Conservation (phyloP, 1,140 invertebrate species). For the Ephestia elutella region DNA sequence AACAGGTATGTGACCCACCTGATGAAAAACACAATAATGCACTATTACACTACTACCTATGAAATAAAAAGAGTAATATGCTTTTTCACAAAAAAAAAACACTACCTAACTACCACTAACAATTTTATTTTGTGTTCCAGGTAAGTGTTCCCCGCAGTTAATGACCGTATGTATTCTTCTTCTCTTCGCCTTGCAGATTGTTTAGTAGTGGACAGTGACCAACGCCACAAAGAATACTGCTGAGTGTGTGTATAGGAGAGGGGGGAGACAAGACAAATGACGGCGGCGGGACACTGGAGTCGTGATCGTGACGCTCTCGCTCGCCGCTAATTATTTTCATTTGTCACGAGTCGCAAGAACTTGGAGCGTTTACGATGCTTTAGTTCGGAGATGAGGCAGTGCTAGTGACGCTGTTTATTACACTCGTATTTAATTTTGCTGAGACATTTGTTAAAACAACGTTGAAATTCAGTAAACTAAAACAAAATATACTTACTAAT, state of each 20-base stretch:
- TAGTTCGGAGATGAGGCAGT: not conserved
- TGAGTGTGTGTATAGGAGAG: not conserved
- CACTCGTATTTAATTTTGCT: not conserved
- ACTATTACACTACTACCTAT: too few relatives aligned
- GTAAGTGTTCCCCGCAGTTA: not conserved
- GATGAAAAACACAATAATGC: too few relatives aligned
- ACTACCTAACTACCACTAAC: too few relatives aligned
- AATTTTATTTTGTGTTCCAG: not conserved
- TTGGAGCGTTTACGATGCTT: not conserved
- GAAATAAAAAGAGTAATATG: too few relatives aligned
- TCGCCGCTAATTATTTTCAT: not conserved
- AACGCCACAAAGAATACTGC: not conserved
- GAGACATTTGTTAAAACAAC: not conserved
- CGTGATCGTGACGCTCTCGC: not conserved
- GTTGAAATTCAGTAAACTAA: too few relatives aligned
- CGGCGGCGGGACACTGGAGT: not conserved
- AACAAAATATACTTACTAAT: too few relatives aligned
- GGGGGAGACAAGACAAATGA: slow-evolving; percentile 7
- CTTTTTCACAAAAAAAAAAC: too few relatives aligned
- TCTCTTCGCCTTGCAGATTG: not conserved
- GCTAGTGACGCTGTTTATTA: not conserved
- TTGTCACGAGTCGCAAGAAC: slow-evolving; percentile 1
- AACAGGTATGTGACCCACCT: too few relatives aligned
- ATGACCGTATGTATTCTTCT: slow-evolving; percentile 2
- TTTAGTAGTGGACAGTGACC: not conserved